Evolutionary conservation across 2,797 vertebrate species (phyloP).

Genomic region (Arctocebus calabarensis): DNA sequence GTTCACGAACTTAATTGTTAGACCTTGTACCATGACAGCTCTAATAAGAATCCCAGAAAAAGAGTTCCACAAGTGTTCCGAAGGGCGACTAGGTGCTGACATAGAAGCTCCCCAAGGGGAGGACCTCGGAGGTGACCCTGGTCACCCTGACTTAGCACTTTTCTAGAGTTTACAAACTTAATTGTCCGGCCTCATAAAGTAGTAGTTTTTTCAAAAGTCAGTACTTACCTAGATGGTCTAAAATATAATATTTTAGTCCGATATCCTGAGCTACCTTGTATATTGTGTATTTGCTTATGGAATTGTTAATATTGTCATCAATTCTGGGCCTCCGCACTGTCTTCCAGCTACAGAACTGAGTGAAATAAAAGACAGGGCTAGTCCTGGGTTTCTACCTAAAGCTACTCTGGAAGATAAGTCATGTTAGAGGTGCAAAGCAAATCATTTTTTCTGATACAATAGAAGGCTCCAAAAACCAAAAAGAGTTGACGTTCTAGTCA

Average conservation of each 20-base stretch:
- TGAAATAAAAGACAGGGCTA: neutral
- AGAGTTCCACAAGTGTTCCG: too few relatives aligned
- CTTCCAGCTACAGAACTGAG: neutral
- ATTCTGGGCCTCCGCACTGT: neutral
- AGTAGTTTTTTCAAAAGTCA: neutral
- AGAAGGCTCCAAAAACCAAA: neutral
- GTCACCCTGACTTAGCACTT: too few relatives aligned
- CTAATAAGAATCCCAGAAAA: too few relatives aligned
- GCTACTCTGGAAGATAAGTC: neutral
- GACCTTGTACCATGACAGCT: too few relatives aligned
- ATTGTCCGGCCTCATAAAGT: too few relatives aligned
- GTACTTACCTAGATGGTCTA: neutral
- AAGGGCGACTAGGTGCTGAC: too few relatives aligned
- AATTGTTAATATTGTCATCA: conserved; percentile 13
- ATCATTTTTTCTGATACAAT: neutral
- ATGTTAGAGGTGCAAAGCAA: neutral
- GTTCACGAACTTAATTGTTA: too few relatives aligned
- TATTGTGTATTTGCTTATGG: neutral
- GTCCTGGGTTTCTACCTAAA: neutral
- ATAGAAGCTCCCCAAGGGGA: too few relatives aligned
- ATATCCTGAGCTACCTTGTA: neutral
- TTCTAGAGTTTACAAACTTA: too few relatives aligned
- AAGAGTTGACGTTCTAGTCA: neutral
- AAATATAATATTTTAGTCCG: neutral
- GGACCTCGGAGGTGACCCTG: too few relatives aligned